Base-by-base conservation (phyloP, 2,113 vertebrate species). In the Danionella cerebrum region DNA sequence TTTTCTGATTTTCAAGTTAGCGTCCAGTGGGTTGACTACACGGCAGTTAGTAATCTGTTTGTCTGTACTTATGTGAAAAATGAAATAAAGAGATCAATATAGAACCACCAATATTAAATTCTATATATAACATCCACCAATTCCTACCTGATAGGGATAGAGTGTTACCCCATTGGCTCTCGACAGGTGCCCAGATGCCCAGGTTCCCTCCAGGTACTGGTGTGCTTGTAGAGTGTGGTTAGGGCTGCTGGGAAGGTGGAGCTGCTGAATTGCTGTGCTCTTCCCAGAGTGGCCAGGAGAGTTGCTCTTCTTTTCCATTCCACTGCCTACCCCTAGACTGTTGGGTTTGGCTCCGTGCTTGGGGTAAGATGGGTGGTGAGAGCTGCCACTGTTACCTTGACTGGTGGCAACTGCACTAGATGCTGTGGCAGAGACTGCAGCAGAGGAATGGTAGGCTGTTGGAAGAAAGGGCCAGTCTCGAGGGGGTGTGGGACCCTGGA, bases 61-160 rank as follows among this genome's bases (percentile, higher is more conserved):
- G n/a, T n/a, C n/a, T n/a, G n/a, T n/a, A n/a, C n/a, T n/a, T n/a
- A n/a, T n/a, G n/a, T n/a, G n/a, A n/a, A n/a, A n/a, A n/a, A n/a
- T n/a, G n/a, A n/a, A n/a, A n/a, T n/a, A n/a, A n/a, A n/a, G n/a
- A n/a, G n/a, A n/a, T n/a, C n/a, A n/a, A n/a, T n/a, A n/a, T n/a
- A n/a, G n/a, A n/a, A n/a, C n/a, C n/a, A n/a, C n/a, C n/a, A n/a
- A n/a, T n/a, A n/a, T n/a, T n/a, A n/a, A n/a, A n/a, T n/a, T n/a
- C n/a, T n/a, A n/a, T n/a, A n/a, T 11, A 10, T 25, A 11, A 42
- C n/a, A 59, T 33, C n/a, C n/a, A n/a, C n/a, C n/a, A n/a, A 31
- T 16, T 11, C 89, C 84, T 86, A 98, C 95, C 89, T 98, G 94
- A 79, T 97, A 98, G 0, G 96, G 95, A 79, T 96, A 96, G 16